A percentile compares a stretch with the other conserved stretches of the same genome.
Conservation (phyloP, 2,113 vertebrate species). For the Ciconia maguari region DNA sequence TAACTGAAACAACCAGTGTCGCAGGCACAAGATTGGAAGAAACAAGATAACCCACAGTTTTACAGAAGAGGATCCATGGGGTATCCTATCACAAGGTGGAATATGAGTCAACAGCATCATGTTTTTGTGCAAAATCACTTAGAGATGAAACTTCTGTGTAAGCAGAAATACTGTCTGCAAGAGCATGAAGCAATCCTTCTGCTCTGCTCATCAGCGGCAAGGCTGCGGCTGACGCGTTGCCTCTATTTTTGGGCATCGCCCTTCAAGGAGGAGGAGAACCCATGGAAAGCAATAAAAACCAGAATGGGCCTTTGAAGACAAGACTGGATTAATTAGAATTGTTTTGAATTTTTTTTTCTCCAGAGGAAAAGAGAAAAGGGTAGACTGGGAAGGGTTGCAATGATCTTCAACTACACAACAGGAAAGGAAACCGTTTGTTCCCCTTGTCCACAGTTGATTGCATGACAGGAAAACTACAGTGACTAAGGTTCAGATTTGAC, state of each 20-base stretch:
- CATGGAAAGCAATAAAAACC: not conserved
- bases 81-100: not conserved
- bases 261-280: not conserved
- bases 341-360: not conserved
- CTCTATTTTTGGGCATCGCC: not conserved
- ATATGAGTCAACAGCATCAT: not conserved
- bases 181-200: not conserved
- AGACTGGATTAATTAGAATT: not conserved
- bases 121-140: not conserved
- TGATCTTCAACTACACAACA: not conserved
- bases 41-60: not conserved
- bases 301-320: not conserved
- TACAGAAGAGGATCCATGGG: not conserved
- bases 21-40: not conserved
- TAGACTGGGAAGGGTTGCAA: not conserved
- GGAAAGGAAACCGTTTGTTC: slow-evolving; percentile 4
- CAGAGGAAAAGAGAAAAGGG: not conserved
- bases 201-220: not conserved
- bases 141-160: not conserved
- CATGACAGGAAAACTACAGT: slow-evolving; percentile 6
- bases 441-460: not conserved
- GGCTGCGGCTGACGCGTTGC: not conserved
- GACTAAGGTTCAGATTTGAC: not conserved
- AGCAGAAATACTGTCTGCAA: not conserved
- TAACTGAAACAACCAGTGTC: not conserved